Conservation (phyloP, 2,888 invertebrate genomes). For the Clepsis dumicolana region DNA sequence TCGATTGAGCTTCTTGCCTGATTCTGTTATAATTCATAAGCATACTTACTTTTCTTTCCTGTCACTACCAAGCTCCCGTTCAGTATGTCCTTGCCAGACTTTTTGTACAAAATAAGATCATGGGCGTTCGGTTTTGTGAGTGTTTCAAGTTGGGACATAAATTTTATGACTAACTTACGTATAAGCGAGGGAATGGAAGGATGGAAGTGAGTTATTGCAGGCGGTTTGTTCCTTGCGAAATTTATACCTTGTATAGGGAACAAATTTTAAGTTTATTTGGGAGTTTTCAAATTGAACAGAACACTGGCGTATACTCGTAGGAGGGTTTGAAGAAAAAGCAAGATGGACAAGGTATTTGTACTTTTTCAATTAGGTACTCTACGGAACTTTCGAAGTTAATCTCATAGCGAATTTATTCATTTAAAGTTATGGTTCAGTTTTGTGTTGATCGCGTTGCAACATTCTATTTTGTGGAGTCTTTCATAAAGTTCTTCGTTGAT, state of each 20-base stretch:
- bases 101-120: slow-evolving; percentile 17
- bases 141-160: slow-evolving; percentile 59
- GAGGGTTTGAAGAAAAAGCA: background rate
- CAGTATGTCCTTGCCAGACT: slow-evolving; percentile 1
- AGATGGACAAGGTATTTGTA: background rate
- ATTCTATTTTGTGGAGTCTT: no score
- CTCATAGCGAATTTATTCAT: no score
- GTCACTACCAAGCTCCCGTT: background rate
- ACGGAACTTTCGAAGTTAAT: no score
- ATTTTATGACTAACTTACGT: slow-evolving; percentile 56
- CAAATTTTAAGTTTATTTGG: slow-evolving; percentile 39
- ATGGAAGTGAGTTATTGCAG: slow-evolving; percentile 53
- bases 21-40: background rate
- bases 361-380: no score
- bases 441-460: no score
- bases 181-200: slow-evolving; percentile 50
- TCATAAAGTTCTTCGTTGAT: no score
- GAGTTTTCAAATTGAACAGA: slow-evolving; percentile 33
- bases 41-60: background rate
- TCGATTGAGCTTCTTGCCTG: background rate
- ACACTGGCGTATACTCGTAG: slow-evolving; percentile 20
- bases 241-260: slow-evolving; percentile 39
- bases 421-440: no score
- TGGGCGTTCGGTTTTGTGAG: slow-evolving; percentile 28
- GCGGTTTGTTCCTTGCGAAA: slow-evolving; percentile 34